Evolutionary conservation across 2,113 vertebrate species (phyloP), one percentile per base, ranked within the genome.

Genomic region (Mustelus asterias): DNA sequence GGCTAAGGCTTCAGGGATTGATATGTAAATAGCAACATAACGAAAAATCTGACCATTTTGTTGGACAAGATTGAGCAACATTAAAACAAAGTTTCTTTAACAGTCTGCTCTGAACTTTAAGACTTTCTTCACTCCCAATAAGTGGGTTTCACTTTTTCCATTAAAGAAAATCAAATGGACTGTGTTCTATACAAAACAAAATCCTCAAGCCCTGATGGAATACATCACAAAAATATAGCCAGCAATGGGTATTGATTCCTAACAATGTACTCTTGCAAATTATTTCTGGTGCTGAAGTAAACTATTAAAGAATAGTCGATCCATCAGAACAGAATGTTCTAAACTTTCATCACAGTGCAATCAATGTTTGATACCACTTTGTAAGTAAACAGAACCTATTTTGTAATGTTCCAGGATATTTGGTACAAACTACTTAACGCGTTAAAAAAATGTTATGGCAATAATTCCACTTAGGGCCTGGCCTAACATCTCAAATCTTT

Each of bases 161-260:
- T 83, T 83, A 83, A 83, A 83, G 80, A 44, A 83, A 83, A 83
- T 83, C 80, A 83, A 83, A 83, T 83, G 80, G 18, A 41, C 18
- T 83, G 80, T 83, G 37, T 83, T 44, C 80, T 83, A 44, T 83
- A 44, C n/a, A 83, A 44, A 44, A 83, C 33, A 83, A 41, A 83
- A 22, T 83, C 80, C 80, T 83, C 80, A 83, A 18, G 20, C 80
- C n/a, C 80, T 44, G 80, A 83, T 44, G 80, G 80, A 41, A 41
- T 44, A n/a, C 80, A 41, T 83, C 80, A 83, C 80, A 44, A 83
- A 37, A 83, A n/a, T 44, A 83, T 8, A 83, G 37, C 37, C 80
- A 83, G 37, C 80, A 83, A 83, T 83, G 80, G 80, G 13, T 83
- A 83, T 83, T 83, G 80, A 83, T 83, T 83, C 80, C 37, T 83